phyloP scores from a whole-genome alignment of 1,140 invertebrate genomes.

The Platorchestia sp. region DNA sequence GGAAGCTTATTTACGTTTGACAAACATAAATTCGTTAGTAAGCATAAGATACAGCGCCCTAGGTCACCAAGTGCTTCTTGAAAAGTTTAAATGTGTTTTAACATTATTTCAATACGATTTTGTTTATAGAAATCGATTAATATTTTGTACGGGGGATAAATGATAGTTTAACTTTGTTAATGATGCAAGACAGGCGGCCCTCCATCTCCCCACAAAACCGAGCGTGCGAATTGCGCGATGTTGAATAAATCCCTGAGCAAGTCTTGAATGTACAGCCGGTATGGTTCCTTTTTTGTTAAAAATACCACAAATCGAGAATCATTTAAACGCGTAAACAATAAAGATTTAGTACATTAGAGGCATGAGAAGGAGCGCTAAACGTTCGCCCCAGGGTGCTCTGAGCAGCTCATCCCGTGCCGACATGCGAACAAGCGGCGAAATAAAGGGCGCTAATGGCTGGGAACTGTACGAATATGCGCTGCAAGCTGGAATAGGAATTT shows the following conservation, averaged over 20 bases:
- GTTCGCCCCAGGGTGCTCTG: not conserved
- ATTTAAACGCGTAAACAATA: not conserved
- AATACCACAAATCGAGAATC: not conserved
- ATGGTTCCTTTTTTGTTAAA: not conserved
- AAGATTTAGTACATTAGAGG: not conserved
- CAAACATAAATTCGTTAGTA: not conserved
- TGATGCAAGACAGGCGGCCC: too few species aligned
- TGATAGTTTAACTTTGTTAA: not conserved
- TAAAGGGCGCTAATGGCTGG: constrained; percentile 18
- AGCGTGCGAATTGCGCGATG: not conserved
- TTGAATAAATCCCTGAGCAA: not conserved
- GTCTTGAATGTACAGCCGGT: not conserved
- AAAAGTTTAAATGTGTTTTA: not conserved
- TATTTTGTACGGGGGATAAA: not conserved
- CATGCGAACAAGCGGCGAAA: not conserved
- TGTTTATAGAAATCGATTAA: not conserved
- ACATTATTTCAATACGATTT: not conserved
- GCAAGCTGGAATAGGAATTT: not conserved
- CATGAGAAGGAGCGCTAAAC: not conserved
- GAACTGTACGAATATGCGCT: not conserved
- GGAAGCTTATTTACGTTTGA: not conserved
- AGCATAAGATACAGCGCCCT: not conserved
- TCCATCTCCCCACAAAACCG: too few species aligned
- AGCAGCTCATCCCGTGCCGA: not conserved
- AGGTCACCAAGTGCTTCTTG: too few species aligned